phyloP scores from a whole-genome alignment of 2,888 invertebrate genomes.

The Chymomyza fuscimana region DNA sequence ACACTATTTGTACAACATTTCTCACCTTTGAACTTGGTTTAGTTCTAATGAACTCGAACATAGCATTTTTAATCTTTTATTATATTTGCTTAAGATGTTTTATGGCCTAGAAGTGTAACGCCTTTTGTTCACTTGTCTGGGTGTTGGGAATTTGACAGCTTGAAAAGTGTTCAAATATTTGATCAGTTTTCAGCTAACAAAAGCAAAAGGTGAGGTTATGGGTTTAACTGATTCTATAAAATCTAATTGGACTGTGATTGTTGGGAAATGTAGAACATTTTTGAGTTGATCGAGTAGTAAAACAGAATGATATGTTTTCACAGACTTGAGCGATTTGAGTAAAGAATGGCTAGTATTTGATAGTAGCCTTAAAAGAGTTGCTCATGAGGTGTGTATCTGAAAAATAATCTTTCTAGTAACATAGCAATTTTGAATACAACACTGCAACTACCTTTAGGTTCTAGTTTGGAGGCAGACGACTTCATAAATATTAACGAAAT shows the following conservation, averaged over 20 bases:
- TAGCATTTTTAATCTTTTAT: slow-evolving; percentile 37
- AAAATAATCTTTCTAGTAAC: no score
- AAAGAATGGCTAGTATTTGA: no score
- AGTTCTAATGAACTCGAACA: slow-evolving; percentile 67
- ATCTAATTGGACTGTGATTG: not conserved
- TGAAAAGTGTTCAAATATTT: not conserved
- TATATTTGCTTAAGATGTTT: slow-evolving; percentile 31
- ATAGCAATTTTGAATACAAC: no score
- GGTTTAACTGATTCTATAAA: not conserved
- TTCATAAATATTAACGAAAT: no score
- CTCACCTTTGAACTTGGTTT: slow-evolving; percentile 62
- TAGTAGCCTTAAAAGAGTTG: no score
- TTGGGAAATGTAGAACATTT: not conserved
- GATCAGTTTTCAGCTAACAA: not conserved
- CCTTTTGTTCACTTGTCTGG: not conserved
- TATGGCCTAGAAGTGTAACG: not conserved
- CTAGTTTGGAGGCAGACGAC: no score
- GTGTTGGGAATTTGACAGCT: not conserved
- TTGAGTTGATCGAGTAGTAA: not conserved
- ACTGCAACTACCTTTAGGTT: no score
- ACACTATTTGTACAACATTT: slow-evolving; percentile 56
- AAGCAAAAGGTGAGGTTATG: not conserved
- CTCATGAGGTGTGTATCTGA: no score
- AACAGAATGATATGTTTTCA: not conserved
- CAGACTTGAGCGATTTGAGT: no score